Evolutionary conservation across 2,113 vertebrate genomes (phyloP).

Genomic region (Phalacrocorax carbo): DNA sequence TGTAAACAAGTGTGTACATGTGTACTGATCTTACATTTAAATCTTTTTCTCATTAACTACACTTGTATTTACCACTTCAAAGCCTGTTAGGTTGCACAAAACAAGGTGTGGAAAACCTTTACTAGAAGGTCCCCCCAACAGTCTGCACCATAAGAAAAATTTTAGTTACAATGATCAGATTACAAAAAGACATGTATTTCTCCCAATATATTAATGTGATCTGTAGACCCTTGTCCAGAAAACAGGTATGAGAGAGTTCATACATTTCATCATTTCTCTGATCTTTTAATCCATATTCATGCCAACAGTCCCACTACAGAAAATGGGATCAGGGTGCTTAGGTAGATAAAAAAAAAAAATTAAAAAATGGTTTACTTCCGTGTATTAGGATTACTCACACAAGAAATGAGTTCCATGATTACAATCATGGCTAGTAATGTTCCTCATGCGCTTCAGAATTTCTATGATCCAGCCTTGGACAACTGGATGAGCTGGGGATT

Average conservation of each 20-base stretch:
- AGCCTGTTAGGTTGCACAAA: neutral
- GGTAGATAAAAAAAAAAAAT: neutral
- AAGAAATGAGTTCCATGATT: conserved; percentile 12
- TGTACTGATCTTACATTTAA: neutral
- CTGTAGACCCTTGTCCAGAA: neutral
- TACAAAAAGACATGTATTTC: neutral
- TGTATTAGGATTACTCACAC: neutral
- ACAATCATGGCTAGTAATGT: neutral
- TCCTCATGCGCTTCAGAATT: neutral
- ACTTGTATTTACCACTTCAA: neutral
- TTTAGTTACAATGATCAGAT: neutral
- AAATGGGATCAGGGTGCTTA: neutral
- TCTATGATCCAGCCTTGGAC: neutral
- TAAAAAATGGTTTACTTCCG: neutral
- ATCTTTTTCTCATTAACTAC: neutral
- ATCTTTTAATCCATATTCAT: conserved; percentile 40
- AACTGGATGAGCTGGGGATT: conserved; percentile 48
- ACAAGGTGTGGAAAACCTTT: neutral
- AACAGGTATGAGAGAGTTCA: neutral
- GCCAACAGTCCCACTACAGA: neutral
- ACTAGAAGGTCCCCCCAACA: neutral
- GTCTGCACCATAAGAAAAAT: neutral
- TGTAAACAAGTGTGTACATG: neutral
- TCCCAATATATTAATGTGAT: neutral
- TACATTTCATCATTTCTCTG: conserved; percentile 8